Base-by-base conservation (phyloP, 2,888 invertebrate genomes). In the Lasioglossum zephyrum region DNA sequence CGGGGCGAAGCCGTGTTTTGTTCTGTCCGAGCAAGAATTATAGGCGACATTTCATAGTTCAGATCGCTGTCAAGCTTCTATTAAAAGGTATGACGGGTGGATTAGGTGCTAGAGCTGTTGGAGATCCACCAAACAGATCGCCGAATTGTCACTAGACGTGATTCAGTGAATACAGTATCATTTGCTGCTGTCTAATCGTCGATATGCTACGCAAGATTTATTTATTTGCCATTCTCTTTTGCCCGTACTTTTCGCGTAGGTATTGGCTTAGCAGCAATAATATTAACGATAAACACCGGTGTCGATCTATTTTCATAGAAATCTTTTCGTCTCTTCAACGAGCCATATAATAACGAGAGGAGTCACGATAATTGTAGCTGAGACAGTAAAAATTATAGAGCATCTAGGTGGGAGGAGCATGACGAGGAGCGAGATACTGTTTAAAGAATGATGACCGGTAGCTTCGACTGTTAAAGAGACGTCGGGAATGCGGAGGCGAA, bases 91-190 rank as follows among this genome's bases (percentile, higher is more conserved):
- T 74, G 63, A 57, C 57, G 53, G 36, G 31, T 41, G 31, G 31
- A 39, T 31, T 73, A 60, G n/a, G 26, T 44, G 41, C 75, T 75
- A 75, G 60, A 74, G 8, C 36, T 75, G 75, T 70, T 41, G 36
- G 70, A 41, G n/a, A 22, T 57, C 16, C 36, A 74, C 73, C 47
- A 36, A 49, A 66, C 66, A 36, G 66, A 66, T 66, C 36, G 18
- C 22, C 66, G 22, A 66, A 36, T 66, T 36, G 22, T 66, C 66
- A 31, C 36, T 4, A 26, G 18, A 8, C 22, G 26, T 16, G 36
- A 36, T 2, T 66, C 66, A 0, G 18, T 1, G 11, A 26, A 2
- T 60, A 36, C 36, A 22, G 1, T 36, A 66, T 66, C 66, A 22
- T 36, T 66, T 66, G 66, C 66, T 18, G 36, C 36, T 66, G 36